Evolutionary conservation across 2,797 vertebrate species (phyloP).

Genomic region (Scyliorhinus canicula): DNA sequence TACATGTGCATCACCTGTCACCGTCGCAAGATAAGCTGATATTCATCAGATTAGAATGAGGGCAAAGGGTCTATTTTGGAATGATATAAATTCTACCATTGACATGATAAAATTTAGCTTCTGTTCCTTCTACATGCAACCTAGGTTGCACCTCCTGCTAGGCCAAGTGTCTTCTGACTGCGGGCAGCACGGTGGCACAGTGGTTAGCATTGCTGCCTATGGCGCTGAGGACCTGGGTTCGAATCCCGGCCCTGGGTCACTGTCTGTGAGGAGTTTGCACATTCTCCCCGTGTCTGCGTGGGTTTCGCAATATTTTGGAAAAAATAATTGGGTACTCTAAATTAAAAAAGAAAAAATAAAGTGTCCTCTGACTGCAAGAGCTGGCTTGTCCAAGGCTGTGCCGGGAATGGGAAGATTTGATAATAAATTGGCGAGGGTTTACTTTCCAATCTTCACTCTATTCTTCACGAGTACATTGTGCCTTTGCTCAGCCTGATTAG

Average conservation of each 20-base stretch:
- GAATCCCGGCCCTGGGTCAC: no score
- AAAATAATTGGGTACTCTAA: no score
- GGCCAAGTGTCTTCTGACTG: background rate
- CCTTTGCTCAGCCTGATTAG: background rate
- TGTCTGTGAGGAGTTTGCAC: no score
- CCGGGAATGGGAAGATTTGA: background rate
- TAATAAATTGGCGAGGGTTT: background rate
- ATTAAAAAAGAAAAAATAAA: no score
- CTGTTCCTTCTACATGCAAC: background rate
- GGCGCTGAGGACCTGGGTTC: no score
- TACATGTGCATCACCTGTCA: background rate
- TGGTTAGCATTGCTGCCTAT: no score
- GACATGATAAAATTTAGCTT: background rate
- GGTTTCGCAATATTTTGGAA: no score
- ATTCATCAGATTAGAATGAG: background rate
- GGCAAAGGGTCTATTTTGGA: background rate
- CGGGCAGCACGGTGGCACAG: no score
- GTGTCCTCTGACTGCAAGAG: background rate
- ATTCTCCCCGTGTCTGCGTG: no score
- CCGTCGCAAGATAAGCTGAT: background rate
- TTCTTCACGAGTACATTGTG: background rate
- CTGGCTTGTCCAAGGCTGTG: background rate
- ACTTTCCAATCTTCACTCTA: background rate
- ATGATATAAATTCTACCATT: background rate
- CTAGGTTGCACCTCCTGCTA: background rate